Evolutionary conservation across 2,888 invertebrate species (phyloP).

Genomic region (Ophioninae sp.): DNA sequence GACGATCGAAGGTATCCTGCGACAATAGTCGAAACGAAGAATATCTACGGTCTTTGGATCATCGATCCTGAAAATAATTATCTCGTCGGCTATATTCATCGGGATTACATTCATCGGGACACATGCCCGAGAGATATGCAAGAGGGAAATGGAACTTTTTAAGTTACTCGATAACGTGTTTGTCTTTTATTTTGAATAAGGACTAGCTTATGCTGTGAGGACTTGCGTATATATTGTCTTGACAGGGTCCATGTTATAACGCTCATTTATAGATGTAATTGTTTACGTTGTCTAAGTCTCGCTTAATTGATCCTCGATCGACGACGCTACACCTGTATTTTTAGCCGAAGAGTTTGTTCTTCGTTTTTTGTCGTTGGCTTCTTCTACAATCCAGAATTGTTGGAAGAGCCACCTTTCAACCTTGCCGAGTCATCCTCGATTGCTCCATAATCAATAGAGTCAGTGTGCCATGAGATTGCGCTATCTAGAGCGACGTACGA

Average conservation of each 20-base stretch:
- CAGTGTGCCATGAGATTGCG: constrained; percentile 12
- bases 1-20: constrained; percentile 33
- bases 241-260: constrained; percentile 68
- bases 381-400: constrained; percentile 19
- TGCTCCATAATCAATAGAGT: constrained; percentile 40
- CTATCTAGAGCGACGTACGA: neutral
- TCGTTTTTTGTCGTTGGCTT: constrained; percentile 1
- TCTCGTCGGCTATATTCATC: constrained; percentile 60
- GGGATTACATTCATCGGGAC: constrained; percentile 59
- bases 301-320: constrained; percentile 51
- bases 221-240: constrained; percentile 70
- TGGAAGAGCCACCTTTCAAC: neutral
- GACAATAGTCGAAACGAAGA: constrained; percentile 55
- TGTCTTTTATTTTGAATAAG: constrained; percentile 62
- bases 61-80: constrained; percentile 64
- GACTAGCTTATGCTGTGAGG: constrained; percentile 69
- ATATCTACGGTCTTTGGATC: constrained; percentile 58
- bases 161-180: constrained; percentile 53
- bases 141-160: constrained; percentile 62
- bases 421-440: constrained; percentile 29
- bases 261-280: constrained; percentile 57
- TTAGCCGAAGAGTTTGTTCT: constrained; percentile 30
- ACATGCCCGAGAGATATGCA: constrained; percentile 67
- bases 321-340: constrained; percentile 41
- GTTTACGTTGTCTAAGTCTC: constrained; percentile 50